A percentile compares a stretch with the other conserved stretches of the same genome.
Evolutionary conservation across 2,113 vertebrate genomes (phyloP).

Genomic region (Forbesichthys agassizii): DNA sequence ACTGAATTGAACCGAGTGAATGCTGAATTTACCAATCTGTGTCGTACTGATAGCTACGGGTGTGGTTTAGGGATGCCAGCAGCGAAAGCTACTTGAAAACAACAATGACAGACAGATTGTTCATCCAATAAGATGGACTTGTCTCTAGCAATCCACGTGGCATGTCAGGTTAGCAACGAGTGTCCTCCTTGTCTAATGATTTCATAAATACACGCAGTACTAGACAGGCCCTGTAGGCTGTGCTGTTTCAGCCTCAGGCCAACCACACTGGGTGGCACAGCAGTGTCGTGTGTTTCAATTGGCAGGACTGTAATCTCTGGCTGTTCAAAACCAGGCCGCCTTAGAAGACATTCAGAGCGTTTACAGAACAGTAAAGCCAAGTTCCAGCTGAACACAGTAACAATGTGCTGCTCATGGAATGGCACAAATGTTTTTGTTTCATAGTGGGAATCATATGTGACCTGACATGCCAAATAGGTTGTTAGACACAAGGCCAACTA

Average conservation of each 20-base stretch:
- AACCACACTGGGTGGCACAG: constrained; percentile 62
- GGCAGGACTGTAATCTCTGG: constrained; percentile 70
- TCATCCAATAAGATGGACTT: too few species aligned
- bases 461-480: not conserved
- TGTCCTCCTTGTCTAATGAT: not conserved
- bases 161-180: too few species aligned
- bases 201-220: constrained; percentile 44
- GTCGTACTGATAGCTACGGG: too few species aligned
- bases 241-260: constrained; percentile 64
- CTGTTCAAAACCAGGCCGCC: constrained; percentile 70
- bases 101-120: too few species aligned
- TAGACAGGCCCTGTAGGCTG: constrained; percentile 41
- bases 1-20: too few species aligned
- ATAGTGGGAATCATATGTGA: constrained; percentile 18
- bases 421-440: constrained; percentile 19
- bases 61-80: too few species aligned
- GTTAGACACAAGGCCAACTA: too few species aligned
- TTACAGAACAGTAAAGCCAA: constrained; percentile 46
- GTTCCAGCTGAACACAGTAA: constrained; percentile 30
- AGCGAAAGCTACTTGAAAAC: too few species aligned
- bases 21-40: too few species aligned
- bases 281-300: constrained; percentile 67
- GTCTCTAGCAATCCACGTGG: too few species aligned
- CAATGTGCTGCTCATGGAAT: constrained; percentile 27
- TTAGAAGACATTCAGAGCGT: constrained; percentile 66